Evolutionary conservation across 2,113 vertebrate genomes (phyloP), one percentile per base, ranked within the genome.

Genomic region (Bubo bubo): DNA sequence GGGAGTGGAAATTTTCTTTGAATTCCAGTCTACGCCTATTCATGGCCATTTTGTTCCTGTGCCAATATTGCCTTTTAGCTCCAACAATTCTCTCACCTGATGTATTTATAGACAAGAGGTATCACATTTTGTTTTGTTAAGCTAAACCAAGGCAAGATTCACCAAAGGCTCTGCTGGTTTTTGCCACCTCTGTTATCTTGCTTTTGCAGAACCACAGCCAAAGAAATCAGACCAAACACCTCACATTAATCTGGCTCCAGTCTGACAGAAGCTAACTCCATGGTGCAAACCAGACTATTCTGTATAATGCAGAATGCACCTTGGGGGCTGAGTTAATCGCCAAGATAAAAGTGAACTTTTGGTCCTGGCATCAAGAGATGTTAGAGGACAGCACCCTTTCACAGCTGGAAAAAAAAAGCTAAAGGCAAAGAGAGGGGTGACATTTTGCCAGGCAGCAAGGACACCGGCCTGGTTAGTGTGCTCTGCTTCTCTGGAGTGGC

Each of bases 301-400:
- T 0, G 3, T 16, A 16, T 21, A 32, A 34, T 0, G 5, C 22
- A 32, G 55, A 70, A 49, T 1, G 4, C 14, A 8, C 28, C 30
- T 10, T 17, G 10, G 0, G 1, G 14, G 49, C 50, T 89, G 43
- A 73, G 34, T 28, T 16, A 72, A 27, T n/a, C 23, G 15, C 43
- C 34, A 19, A 63, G 15, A 30, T 14, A 71, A 47, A 81, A 14
- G 12, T 16, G 39, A 49, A 41, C 17, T 72, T 35, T 2, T 75
- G 43, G 26, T 63, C 14, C 22, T 62, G 14, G 13, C 43, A 50
- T 30, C 30, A 63, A 62, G 52, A 81, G 41, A 32, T n/a, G 10
- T 12, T 67, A 35, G 22, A 63, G 6, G 4, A 47, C 4, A 27
- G 28, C 26, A 73, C 8, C 6, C 26, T 59, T 62, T 39, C 23